Percentiles rank a stretch among this genome's conserved stretches.
phyloP scores from a whole-genome alignment of 2,888 invertebrate genomes.

The Chironomus tentans region DNA sequence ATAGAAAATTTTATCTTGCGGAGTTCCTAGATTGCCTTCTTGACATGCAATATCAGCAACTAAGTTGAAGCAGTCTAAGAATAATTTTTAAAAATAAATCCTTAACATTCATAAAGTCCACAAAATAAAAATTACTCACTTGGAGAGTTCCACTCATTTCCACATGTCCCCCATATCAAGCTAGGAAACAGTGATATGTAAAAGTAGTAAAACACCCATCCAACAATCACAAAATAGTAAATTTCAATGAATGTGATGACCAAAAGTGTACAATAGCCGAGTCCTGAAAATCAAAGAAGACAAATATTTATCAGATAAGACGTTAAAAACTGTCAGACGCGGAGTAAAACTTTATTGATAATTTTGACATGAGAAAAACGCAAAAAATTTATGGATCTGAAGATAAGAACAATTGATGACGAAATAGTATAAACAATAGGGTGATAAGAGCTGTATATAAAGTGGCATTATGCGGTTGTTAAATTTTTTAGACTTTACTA shows the following conservation, averaged over 20 bases:
- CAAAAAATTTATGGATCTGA: slow-evolving; percentile 20
- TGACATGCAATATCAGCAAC: slow-evolving; percentile 49
- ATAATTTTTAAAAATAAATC: neutral
- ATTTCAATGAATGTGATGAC: slow-evolving; percentile 62
- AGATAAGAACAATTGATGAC: neutral
- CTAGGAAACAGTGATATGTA: slow-evolving; percentile 55
- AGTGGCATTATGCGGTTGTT: too few relatives aligned
- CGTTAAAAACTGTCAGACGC: too few relatives aligned
- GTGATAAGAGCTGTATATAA: too few relatives aligned
- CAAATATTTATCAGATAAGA: too few relatives aligned
- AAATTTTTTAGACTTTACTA: too few relatives aligned
- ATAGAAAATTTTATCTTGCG: slow-evolving; percentile 46
- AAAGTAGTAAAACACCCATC: slow-evolving; percentile 68
- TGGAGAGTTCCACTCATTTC: slow-evolving; percentile 50
- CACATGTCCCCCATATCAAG: slow-evolving; percentile 61
- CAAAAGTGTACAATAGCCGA: slow-evolving; percentile 56
- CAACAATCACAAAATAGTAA: slow-evolving; percentile 72
- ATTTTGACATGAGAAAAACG: slow-evolving; percentile 35
- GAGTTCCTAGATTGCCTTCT: slow-evolving; percentile 37
- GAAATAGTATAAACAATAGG: neutral
- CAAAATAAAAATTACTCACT: slow-evolving; percentile 47
- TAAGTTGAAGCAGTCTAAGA: slow-evolving; percentile 55
- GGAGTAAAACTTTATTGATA: too few relatives aligned
- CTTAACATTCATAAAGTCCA: slow-evolving; percentile 29
- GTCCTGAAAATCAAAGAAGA: too few relatives aligned